A percentile compares a stretch with the other conserved stretches of the same genome.
Conservation (phyloP, 1,140 invertebrate genomes). For the Dendrolimus punctatus region DNA sequence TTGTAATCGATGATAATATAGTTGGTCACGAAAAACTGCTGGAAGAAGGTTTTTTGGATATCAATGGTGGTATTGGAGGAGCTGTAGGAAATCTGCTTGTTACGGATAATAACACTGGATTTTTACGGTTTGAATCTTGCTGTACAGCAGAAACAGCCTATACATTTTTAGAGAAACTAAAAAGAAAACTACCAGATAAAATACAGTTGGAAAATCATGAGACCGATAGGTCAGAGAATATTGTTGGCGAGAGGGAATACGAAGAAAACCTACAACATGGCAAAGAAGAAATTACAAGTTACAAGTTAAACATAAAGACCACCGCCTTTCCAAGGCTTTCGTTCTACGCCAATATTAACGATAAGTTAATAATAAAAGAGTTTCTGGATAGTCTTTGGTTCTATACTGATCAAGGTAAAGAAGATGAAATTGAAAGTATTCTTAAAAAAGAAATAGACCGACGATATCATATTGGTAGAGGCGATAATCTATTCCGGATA, state of each 20-base stretch:
- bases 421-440: slow-evolving; percentile 8
- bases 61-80: slow-evolving; percentile 10
- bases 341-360: slow-evolving; percentile 7
- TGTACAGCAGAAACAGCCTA: background rate
- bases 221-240: background rate
- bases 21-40: slow-evolving; percentile 6
- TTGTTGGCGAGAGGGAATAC: too few species aligned
- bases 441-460: slow-evolving; percentile 15
- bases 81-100: slow-evolving; percentile 15
- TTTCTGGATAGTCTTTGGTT: slow-evolving; percentile 17
- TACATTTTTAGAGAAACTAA: slow-evolving; percentile 1
- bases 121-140: slow-evolving; percentile 9
- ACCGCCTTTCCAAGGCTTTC: slow-evolving; percentile 10
- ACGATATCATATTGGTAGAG: slow-evolving; percentile 9
- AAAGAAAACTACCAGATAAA: slow-evolving; percentile 6
- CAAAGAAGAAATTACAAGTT: slow-evolving; percentile 5
- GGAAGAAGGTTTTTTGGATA: slow-evolving; percentile 4
- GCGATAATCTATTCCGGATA: slow-evolving; percentile 9
- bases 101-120: slow-evolving; percentile 7
- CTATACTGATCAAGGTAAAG: slow-evolving; percentile 16
- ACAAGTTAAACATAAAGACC: slow-evolving; percentile 10
- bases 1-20: slow-evolving; percentile 8
- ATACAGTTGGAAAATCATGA: slow-evolving; percentile 3
- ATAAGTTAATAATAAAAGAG: slow-evolving; percentile 7
- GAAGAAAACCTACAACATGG: background rate